A percentile compares a stretch with the other conserved stretches of the same genome.
These are phyloP conservation scores for Caenorhabditis sp. DNA, from an alignment of 2,888 invertebrate species.

Conservation along the genomic window DNA sequence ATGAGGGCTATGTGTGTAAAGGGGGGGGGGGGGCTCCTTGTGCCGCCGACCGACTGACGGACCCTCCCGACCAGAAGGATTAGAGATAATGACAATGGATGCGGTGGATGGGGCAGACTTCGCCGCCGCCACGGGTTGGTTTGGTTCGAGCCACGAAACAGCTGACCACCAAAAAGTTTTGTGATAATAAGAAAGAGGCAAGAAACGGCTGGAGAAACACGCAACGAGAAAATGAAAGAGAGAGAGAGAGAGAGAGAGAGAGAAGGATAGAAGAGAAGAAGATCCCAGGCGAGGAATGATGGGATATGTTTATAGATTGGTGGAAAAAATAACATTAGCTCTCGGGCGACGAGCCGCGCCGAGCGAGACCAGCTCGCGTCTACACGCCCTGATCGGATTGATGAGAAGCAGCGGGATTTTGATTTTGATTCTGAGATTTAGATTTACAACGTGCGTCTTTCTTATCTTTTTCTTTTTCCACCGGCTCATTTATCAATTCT, in stretches of 20 bases:
- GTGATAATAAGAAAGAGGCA: slow-evolving; percentile 49
- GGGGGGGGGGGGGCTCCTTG: slow-evolving; percentile 35
- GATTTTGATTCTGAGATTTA: slow-evolving; percentile 34
- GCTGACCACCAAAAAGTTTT: slow-evolving; percentile 53
- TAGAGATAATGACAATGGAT: slow-evolving; percentile 54
- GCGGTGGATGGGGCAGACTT: slow-evolving; percentile 40
- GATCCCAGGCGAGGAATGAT: slow-evolving; percentile 45
- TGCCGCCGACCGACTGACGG: slow-evolving; percentile 30
- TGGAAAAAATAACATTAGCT: slow-evolving; percentile 53
- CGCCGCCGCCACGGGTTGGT: slow-evolving; percentile 21
- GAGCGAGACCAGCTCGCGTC: slow-evolving; percentile 2
- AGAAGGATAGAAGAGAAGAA: slow-evolving; percentile 11
- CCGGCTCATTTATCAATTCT: slow-evolving; percentile 21
- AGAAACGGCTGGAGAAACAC: neutral
- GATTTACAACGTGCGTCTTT: neutral
- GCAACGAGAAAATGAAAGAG: slow-evolving; percentile 5
- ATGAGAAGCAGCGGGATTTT: too few species aligned
- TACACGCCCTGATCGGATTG: slow-evolving; percentile 10
- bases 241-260: slow-evolving; percentile 5
- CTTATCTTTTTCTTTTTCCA: slow-evolving; percentile 14
- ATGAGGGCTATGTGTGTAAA: slow-evolving; percentile 34
- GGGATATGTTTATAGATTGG: slow-evolving; percentile 56
- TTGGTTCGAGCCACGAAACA: slow-evolving; percentile 44
- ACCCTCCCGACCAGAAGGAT: slow-evolving; percentile 53
- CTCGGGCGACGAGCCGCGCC: slow-evolving; percentile 17